phyloP scores from a whole-genome alignment of 2,113 vertebrate species.

The Elaphurus davidianus region DNA sequence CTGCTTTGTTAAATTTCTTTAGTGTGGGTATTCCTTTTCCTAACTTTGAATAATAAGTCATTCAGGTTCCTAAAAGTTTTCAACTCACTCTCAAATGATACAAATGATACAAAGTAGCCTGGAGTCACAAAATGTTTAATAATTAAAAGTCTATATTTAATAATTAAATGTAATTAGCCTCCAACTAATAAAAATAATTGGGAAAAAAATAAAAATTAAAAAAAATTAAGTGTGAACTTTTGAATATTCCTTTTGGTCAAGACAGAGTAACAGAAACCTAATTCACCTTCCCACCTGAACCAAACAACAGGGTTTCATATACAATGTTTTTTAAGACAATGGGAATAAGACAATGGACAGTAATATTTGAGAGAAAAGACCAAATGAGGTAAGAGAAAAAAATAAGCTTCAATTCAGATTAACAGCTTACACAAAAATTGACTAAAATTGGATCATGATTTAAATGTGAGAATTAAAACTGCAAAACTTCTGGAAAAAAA shows the following conservation, averaged over 20 bases:
- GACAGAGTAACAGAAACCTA: background rate
- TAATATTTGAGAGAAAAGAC: background rate
- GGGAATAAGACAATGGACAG: background rate
- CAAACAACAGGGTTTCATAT: background rate
- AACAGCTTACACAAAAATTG: background rate
- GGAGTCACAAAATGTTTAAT: background rate
- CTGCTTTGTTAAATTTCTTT: background rate
- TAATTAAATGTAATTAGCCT: background rate
- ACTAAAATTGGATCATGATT: background rate
- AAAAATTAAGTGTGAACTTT: background rate
- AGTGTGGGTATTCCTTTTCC: background rate
- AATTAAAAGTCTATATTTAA: background rate
- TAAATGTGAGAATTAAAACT: background rate
- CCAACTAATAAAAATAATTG: no score
- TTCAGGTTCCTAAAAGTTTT: background rate
- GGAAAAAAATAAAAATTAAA: no score
- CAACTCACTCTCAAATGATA: background rate
- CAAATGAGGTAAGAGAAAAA: background rate
- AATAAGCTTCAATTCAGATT: background rate
- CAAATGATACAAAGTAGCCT: background rate
- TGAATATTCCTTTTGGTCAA: background rate
- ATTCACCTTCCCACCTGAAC: background rate
- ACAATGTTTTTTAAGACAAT: background rate
- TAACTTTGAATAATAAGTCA: background rate
- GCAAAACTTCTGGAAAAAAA: background rate